Conservation (phyloP, 2,797 vertebrate species). For the Etheostoma nigrum region DNA sequence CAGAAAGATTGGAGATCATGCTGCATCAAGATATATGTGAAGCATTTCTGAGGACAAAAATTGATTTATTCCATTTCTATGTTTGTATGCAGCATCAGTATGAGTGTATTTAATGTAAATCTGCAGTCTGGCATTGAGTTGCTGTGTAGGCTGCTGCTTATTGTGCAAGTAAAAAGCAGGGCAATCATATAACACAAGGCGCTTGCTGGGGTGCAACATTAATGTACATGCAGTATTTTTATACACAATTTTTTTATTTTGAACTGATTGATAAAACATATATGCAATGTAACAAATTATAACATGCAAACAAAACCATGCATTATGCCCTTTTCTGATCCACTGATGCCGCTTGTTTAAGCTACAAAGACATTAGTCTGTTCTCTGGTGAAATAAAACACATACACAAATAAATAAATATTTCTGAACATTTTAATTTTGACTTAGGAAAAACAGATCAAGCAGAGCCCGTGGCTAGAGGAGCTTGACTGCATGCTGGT, state of each 20-base stretch:
- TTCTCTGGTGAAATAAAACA: constrained; percentile 60
- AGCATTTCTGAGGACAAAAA: constrained; percentile 81
- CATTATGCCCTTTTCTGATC: constrained; percentile 38
- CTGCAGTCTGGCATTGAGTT: constrained; percentile 66
- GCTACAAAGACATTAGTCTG: constrained; percentile 62
- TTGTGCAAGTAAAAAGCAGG: constrained; percentile 65
- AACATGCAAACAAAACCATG: constrained; percentile 51
- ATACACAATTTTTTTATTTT: constrained; percentile 15
- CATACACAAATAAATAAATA: constrained; percentile 85
- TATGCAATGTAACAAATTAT: constrained; percentile 33
- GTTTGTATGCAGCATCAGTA: constrained; percentile 83
- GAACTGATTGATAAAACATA: constrained; percentile 47
- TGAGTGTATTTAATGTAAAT: constrained; percentile 84
- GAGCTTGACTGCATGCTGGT: constrained; percentile 89
- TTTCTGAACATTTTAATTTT: constrained; percentile 81
- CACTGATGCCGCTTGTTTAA: constrained; percentile 60
- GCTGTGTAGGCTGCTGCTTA: constrained; percentile 68
- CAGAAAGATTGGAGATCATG: constrained; percentile 88
- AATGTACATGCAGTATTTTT: constrained; percentile 44
- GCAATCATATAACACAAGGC: constrained; percentile 52
- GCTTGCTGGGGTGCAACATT: constrained; percentile 58
- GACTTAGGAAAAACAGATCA: constrained; percentile 87
- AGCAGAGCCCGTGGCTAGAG: constrained; percentile 91
- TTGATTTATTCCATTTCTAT: constrained; percentile 86
- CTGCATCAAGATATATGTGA: constrained; percentile 82